These are phyloP conservation scores for Lophura nycthemera DNA, from an alignment of 2,113 vertebrate genomes.

Conservation along the genomic window DNA sequence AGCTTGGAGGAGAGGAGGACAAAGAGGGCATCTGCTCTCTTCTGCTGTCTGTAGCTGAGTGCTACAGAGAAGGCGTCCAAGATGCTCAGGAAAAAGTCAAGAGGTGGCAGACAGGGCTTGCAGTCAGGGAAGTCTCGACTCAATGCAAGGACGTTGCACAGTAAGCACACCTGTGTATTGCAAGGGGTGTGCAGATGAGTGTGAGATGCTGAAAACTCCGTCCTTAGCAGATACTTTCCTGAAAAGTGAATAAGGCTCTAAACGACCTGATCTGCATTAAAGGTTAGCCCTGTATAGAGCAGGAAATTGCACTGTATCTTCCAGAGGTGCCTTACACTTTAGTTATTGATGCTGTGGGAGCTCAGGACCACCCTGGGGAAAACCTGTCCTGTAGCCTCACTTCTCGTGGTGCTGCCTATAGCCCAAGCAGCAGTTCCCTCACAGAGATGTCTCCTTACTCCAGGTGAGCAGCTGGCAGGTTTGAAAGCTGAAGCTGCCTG, in stretches of 20 bases:
- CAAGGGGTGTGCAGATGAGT: neutral
- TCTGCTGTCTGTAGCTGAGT: neutral
- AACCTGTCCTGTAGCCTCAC: neutral
- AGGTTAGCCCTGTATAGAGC: neutral
- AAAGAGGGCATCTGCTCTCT: neutral
- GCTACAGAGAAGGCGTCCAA: neutral
- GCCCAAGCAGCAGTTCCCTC: neutral
- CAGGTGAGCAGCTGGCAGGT: rapidly evolving
- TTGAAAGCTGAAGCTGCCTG: neutral
- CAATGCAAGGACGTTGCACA: neutral
- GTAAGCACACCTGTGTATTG: neutral
- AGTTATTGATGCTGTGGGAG: neutral
- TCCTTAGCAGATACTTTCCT: neutral
- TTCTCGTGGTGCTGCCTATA: rapidly evolving
- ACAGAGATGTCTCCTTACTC: neutral
- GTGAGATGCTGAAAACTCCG: neutral
- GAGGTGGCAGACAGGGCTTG: neutral
- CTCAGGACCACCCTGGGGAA: neutral
- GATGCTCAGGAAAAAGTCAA: neutral
- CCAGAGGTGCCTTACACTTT: neutral
- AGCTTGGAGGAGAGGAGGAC: neutral
- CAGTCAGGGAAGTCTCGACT: neutral
- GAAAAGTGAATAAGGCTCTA: neutral
- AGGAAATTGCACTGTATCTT: neutral
- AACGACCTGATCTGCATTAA: neutral